Conservation (phyloP, 2,113 vertebrate genomes). For the Nannospalax galili region DNA sequence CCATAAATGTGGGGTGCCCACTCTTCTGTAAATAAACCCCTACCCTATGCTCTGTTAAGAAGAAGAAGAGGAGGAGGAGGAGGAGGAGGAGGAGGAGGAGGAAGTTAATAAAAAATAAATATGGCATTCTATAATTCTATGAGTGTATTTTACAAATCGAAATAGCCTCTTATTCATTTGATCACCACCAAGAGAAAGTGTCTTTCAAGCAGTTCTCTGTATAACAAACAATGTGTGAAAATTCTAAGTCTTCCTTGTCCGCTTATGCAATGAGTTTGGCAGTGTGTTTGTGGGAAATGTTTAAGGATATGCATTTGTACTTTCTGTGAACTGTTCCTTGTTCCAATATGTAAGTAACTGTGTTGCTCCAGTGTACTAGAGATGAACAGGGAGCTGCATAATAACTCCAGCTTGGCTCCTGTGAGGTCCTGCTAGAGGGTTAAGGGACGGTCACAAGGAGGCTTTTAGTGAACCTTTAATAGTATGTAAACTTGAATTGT, state of each 20-base stretch:
- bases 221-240: not conserved
- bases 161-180: not conserved
- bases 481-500: slow-evolving; percentile 74
- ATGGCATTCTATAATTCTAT: not conserved
- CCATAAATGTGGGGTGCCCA: too few species aligned
- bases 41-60: too few species aligned
- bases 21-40: too few species aligned
- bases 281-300: not conserved
- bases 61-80: too few species aligned
- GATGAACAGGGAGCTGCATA: not conserved
- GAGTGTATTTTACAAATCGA: not conserved
- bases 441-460: not conserved
- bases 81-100: too few species aligned
- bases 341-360: slow-evolving; percentile 5
- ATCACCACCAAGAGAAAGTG: not conserved
- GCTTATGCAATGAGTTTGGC: not conserved
- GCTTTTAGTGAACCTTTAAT: slow-evolving; percentile 50
- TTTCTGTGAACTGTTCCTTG: slow-evolving; percentile 33
- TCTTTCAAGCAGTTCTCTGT: not conserved
- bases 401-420: not conserved
- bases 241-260: not conserved
- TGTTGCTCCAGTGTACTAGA: not conserved
- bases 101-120: too few species aligned
- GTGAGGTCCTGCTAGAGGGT: not conserved
- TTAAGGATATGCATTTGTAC: not conserved